Evolutionary conservation across 1,140 invertebrate genomes (phyloP).

Genomic region (Drosophila sp.): DNA sequence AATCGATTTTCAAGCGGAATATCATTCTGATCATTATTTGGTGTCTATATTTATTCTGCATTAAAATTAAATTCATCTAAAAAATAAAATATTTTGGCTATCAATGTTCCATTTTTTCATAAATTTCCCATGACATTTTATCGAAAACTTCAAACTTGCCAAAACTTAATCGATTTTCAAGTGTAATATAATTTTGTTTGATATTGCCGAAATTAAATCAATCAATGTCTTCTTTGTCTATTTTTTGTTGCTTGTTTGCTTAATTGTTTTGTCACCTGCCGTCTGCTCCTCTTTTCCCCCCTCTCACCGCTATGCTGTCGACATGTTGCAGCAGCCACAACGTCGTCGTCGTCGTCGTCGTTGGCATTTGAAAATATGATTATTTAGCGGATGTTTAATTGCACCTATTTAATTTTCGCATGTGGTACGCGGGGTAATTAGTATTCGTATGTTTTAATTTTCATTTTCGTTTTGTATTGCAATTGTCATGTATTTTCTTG

Average conservation of each 20-base stretch:
- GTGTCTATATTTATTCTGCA: too few relatives aligned
- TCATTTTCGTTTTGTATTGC: conserved; percentile 62
- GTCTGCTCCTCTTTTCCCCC: neutral
- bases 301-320: neutral
- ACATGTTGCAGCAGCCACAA: conserved; percentile 1
- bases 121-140: too few relatives aligned
- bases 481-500: conserved; percentile 75
- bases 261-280: conserved; percentile 7
- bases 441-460: conserved; percentile 64
- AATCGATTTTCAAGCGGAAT: neutral
- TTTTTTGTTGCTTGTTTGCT: conserved; percentile 10
- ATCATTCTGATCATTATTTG: too few relatives aligned
- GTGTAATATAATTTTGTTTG: too few relatives aligned
- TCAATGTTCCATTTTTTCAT: too few relatives aligned
- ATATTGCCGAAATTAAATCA: conserved; percentile 1
- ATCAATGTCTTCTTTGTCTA: conserved; percentile 6
- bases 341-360: conserved; percentile 1
- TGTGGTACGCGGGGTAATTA: conserved; percentile 53
- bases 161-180: too few relatives aligned
- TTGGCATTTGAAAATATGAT: conserved; percentile 77
- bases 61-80: too few relatives aligned
- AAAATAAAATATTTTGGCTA: too few relatives aligned
- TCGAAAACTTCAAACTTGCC: too few relatives aligned
- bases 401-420: conserved; percentile 83
- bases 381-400: conserved; percentile 84